These are phyloP conservation scores for Pungitius pungitius DNA, from an alignment of 2,113 vertebrate species.

Conservation along the genomic window DNA sequence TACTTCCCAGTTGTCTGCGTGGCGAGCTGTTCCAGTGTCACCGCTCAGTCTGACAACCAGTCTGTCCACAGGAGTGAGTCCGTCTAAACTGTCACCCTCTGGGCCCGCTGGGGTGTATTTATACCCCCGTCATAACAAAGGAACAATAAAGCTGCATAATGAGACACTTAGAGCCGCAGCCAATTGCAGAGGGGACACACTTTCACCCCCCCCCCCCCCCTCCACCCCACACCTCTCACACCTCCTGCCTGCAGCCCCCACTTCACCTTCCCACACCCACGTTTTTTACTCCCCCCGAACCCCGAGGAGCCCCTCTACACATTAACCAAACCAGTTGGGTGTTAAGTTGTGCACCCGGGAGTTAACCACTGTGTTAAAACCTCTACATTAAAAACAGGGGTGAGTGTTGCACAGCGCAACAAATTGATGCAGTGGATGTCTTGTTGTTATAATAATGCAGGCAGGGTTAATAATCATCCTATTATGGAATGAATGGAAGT, in stretches of 20 bases:
- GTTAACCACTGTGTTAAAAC: slow-evolving; percentile 23
- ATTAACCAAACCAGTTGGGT: slow-evolving; percentile 62
- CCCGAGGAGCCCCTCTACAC: slow-evolving; percentile 52
- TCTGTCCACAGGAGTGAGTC: slow-evolving; percentile 48
- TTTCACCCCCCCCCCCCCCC: slow-evolving; percentile 59
- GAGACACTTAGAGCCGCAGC: slow-evolving; percentile 79
- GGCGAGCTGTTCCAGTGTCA: background rate
- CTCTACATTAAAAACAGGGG: background rate
- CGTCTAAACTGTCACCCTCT: slow-evolving; percentile 65
- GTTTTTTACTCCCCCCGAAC: slow-evolving; percentile 34
- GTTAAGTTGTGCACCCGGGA: slow-evolving; percentile 41
- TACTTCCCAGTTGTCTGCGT: slow-evolving; percentile 19
- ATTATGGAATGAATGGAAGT: background rate
- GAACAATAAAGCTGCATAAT: slow-evolving; percentile 86
- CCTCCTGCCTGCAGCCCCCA: slow-evolving; percentile 62
- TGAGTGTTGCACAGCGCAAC: background rate
- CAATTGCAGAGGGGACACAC: slow-evolving; percentile 83
- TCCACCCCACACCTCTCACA: slow-evolving; percentile 16
- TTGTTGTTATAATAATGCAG: background rate
- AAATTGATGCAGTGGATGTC: background rate
- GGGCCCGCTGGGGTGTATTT: slow-evolving; percentile 76
- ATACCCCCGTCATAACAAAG: slow-evolving; percentile 81
- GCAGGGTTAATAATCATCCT: background rate
- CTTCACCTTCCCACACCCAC: slow-evolving; percentile 67
- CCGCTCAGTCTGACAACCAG: slow-evolving; percentile 27